These are phyloP conservation scores for Sacculina carcini DNA, from an alignment of 2,888 invertebrate species.

Conservation along the genomic window DNA sequence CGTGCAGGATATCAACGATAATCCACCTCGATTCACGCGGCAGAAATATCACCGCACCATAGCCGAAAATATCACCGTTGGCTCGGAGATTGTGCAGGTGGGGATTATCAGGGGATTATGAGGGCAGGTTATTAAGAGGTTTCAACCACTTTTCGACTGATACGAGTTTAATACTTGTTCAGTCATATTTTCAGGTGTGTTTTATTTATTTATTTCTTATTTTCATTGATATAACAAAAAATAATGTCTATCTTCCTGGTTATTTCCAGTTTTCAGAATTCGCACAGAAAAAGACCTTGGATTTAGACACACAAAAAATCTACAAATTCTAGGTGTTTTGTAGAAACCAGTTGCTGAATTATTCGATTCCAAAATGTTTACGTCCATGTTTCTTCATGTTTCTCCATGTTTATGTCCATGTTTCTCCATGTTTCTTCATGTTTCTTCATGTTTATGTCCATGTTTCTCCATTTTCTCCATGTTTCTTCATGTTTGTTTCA, in stretches of 20 bases:
- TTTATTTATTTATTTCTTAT: background rate
- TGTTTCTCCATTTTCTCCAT: background rate
- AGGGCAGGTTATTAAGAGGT: background rate
- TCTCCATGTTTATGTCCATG: background rate
- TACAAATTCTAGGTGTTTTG: too few species aligned
- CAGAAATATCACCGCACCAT: conserved; percentile 45
- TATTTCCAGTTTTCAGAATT: too few species aligned
- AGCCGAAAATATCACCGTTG: conserved; percentile 46
- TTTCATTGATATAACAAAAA: background rate
- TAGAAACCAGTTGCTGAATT: too few species aligned
- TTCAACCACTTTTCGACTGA: background rate
- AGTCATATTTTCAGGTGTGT: background rate
- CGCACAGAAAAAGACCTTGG: too few species aligned
- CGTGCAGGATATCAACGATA: conserved; percentile 62
- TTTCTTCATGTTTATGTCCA: too few species aligned
- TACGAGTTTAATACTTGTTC: background rate
- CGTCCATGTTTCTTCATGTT: background rate
- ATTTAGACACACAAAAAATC: too few species aligned
- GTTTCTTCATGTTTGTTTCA: background rate
- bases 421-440: too few species aligned
- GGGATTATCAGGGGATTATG: background rate
- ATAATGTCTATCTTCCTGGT: too few species aligned
- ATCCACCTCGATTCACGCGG: conserved; percentile 52
- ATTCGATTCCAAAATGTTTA: background rate
- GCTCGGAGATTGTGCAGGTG: conserved; percentile 24